These are phyloP conservation scores for Phrynosoma platyrhinos DNA, from an alignment of 2,113 vertebrate genomes.

Conservation along the genomic window DNA sequence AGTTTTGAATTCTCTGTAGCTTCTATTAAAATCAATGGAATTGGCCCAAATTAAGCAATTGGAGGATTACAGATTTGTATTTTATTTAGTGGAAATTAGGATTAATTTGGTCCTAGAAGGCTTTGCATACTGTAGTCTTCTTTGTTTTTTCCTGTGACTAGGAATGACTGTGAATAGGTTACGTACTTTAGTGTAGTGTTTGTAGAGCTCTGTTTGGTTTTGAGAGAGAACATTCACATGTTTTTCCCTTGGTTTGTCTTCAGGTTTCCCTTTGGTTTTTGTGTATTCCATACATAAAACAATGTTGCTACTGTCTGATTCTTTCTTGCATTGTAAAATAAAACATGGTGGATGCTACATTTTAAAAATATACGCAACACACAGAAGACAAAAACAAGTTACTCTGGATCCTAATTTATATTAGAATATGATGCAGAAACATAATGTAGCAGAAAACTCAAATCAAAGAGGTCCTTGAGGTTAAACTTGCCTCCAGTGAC, in stretches of 20 bases:
- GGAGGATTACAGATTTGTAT: neutral
- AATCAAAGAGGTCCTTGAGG: neutral
- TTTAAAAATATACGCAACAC: neutral
- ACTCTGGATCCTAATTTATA: neutral
- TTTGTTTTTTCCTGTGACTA: neutral
- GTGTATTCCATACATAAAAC: neutral
- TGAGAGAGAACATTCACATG: neutral
- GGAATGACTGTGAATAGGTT: no score
- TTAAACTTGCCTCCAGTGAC: neutral
- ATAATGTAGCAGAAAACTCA: no score
- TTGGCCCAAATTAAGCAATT: neutral
- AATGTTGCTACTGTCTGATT: neutral
- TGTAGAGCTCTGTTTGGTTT: neutral
- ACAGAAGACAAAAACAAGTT: neutral
- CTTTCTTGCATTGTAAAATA: neutral
- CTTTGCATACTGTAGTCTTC: neutral
- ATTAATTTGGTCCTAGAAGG: neutral
- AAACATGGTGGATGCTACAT: neutral
- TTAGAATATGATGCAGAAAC: neutral
- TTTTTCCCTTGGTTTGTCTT: neutral
- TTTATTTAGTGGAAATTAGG: neutral
- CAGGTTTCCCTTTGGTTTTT: no score
- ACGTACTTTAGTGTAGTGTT: neutral
- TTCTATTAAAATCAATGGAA: neutral
- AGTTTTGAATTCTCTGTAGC: no score